Percentiles rank a stretch among this genome's conserved stretches.
Evolutionary conservation across 2,888 invertebrate species (phyloP).

Genomic region (Aleiodes leptofemur): DNA sequence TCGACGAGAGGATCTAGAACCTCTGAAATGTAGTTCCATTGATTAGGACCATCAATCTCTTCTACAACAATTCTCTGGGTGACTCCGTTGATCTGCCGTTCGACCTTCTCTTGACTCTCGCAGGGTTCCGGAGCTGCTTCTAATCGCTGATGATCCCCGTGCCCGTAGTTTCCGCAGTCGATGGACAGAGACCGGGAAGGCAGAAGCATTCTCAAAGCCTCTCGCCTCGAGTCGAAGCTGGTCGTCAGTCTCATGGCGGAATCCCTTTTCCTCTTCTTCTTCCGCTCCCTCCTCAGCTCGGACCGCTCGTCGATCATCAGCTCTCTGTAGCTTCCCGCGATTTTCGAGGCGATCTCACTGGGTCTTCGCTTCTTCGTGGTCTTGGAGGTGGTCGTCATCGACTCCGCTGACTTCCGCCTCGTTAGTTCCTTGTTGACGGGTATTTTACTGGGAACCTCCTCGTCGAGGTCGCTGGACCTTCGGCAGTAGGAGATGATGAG

Average conservation of each 20-base stretch:
- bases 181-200: constrained; percentile 64
- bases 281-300: constrained; percentile 69
- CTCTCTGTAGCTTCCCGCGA: constrained; percentile 79
- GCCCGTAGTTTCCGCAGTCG: constrained; percentile 56
- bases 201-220: constrained; percentile 46
- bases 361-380: constrained; percentile 81
- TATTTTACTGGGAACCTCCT: constrained; percentile 69
- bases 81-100: constrained; percentile 5
- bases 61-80: constrained; percentile 24
- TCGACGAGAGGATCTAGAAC: background rate
- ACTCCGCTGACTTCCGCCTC: constrained; percentile 55
- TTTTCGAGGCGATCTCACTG: constrained; percentile 79
- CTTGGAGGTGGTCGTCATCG: constrained; percentile 36
- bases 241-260: constrained; percentile 48
- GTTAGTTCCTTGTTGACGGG: constrained; percentile 55
- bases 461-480: constrained; percentile 69
- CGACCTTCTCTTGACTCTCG: background rate
- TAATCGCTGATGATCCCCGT: constrained; percentile 53
- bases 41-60: constrained; percentile 27
- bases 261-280: constrained; percentile 76
- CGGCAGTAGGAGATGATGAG: constrained; percentile 77
- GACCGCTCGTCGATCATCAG: constrained; percentile 78
- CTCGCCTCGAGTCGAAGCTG: constrained; percentile 52
- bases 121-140: constrained; percentile 64
- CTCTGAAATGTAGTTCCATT: background rate